Conservation (phyloP, 1,140 invertebrate genomes). For the Hermetia illucens region DNA sequence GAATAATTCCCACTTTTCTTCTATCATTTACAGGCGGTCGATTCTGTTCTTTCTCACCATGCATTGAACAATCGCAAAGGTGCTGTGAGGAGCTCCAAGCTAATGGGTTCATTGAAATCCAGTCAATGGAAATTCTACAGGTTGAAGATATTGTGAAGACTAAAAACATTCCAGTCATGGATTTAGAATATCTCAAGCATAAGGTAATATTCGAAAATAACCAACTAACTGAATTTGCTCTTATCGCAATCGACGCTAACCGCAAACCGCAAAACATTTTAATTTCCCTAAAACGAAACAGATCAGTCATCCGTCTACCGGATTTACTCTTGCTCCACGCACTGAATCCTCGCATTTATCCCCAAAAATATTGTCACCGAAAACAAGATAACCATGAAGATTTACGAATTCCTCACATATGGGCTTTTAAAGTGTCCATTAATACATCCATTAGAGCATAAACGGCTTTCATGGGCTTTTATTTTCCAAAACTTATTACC, state of each 20-base stretch:
- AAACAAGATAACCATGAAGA: too few relatives aligned
- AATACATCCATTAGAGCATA: too few relatives aligned
- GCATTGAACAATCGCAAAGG: constrained; percentile 93
- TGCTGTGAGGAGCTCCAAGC: constrained; percentile 56
- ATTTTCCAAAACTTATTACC: too few relatives aligned
- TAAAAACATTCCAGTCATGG: constrained; percentile 49
- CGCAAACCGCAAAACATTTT: not conserved
- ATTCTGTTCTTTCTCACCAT: constrained; percentile 93
- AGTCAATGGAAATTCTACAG: constrained; percentile 79
- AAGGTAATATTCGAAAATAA: constrained; percentile 36
- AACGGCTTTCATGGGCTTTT: too few relatives aligned
- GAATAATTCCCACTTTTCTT: too few relatives aligned
- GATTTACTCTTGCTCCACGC: too few relatives aligned
- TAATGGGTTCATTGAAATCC: constrained; percentile 67
- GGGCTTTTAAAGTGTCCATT: too few relatives aligned
- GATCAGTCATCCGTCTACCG: too few relatives aligned
- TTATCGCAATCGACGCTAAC: not conserved
- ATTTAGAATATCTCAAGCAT: constrained; percentile 48
- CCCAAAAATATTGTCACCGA: constrained; percentile 9
- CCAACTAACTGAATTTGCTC: not conserved
- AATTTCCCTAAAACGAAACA: not conserved
- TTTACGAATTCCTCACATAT: too few relatives aligned
- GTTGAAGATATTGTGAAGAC: constrained; percentile 64
- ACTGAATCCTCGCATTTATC: too few relatives aligned
- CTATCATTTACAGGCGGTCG: constrained; percentile 71